These are phyloP conservation scores for Tromatobia lineatoria DNA, from an alignment of 2,888 invertebrate genomes.

Conservation along the genomic window DNA sequence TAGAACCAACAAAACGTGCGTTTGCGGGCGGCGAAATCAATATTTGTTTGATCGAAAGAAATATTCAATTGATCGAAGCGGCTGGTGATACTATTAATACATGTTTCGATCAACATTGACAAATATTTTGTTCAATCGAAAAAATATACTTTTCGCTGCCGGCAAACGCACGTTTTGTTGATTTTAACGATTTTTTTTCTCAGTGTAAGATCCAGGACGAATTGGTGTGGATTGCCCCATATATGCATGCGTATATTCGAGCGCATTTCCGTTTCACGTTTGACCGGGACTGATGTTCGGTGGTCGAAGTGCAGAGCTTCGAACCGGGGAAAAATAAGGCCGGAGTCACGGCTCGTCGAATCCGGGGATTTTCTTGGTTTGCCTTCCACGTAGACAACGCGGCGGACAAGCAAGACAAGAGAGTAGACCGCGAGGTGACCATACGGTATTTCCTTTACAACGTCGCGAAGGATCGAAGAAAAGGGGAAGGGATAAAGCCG, in stretches of 20 bases:
- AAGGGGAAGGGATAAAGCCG: slow-evolving; percentile 56
- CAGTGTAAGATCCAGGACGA: no score
- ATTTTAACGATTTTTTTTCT: no score
- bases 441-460: slow-evolving; percentile 78
- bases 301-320: slow-evolving; percentile 1
- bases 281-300: slow-evolving; percentile 3
- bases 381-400: slow-evolving; percentile 57
- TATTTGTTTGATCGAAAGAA: no score
- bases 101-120: no score
- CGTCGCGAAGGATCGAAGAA: slow-evolving; percentile 60
- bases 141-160: no score
- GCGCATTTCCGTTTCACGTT: slow-evolving; percentile 42
- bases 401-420: slow-evolving; percentile 3
- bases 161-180: no score
- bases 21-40: no score
- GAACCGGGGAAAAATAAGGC: slow-evolving; percentile 28
- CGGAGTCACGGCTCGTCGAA: slow-evolving; percentile 51
- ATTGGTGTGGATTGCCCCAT: not conserved
- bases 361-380: slow-evolving; percentile 64
- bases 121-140: no score
- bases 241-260: not conserved
- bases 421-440: slow-evolving; percentile 72
- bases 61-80: no score
- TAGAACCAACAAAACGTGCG: no score
- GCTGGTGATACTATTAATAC: no score